Percentiles rank a stretch among this genome's conserved stretches.
Conservation (phyloP, 2,797 vertebrate genomes). For the Sebastes vulpes region DNA sequence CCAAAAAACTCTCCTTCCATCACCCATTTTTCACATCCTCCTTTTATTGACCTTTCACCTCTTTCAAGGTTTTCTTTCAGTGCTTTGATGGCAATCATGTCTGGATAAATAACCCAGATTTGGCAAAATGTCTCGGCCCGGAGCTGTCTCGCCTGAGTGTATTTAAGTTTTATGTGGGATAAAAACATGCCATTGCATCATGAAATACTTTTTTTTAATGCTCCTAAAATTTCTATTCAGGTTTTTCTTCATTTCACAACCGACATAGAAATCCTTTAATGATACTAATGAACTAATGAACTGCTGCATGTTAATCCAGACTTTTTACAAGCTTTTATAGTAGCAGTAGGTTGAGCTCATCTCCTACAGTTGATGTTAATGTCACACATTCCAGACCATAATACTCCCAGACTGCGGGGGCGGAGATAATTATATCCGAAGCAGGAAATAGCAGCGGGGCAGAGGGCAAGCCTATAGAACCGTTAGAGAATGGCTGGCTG, state of each 20-base stretch:
- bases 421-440: conserved; percentile 80
- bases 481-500: conserved; percentile 49
- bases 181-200: neutral
- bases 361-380: conserved; percentile 54
- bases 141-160: neutral
- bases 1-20: no score
- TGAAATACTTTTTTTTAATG: neutral
- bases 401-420: conserved; percentile 73
- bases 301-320: neutral
- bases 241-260: neutral
- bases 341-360: conserved; percentile 23
- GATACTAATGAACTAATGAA: neutral
- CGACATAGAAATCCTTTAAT: neutral
- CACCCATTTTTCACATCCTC: no score
- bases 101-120: neutral
- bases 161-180: neutral
- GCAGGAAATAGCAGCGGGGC: conserved; percentile 80
- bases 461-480: conserved; percentile 64
- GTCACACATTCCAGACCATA: conserved; percentile 76
- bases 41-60: neutral
- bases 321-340: conserved; percentile 1
- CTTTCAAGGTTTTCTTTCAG: no score
- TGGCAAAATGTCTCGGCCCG: neutral
- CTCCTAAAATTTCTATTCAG: neutral
- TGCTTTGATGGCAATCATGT: no score